Conservation (phyloP, 2,888 invertebrate species). For the Therioaphis trifolii region DNA sequence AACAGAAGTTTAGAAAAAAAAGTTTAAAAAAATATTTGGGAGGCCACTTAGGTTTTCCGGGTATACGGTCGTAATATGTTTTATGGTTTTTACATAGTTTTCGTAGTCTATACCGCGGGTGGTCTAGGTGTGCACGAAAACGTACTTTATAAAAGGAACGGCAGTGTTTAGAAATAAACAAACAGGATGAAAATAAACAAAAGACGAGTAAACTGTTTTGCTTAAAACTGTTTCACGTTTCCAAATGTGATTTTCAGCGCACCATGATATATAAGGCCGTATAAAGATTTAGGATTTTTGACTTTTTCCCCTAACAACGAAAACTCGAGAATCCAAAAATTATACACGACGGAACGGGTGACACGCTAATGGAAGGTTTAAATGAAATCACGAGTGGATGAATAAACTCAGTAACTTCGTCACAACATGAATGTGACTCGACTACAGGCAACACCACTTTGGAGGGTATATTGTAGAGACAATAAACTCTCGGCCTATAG, state of each 20-base stretch:
- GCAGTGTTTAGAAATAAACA: too few species aligned
- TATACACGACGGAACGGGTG: background rate
- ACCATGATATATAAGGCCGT: background rate
- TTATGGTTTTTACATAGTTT: background rate
- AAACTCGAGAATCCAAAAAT: constrained; percentile 1
- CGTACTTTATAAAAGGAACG: background rate
- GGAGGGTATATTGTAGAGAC: background rate
- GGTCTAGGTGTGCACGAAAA: background rate
- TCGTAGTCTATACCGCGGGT: background rate
- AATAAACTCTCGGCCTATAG: constrained; percentile 7
- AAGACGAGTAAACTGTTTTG: too few species aligned
- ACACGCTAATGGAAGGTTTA: background rate
- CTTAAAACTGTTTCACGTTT: too few species aligned
- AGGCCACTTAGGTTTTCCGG: too few species aligned
- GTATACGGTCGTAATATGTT: too few species aligned
- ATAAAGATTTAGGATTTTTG: background rate
- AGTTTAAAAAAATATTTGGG: too few species aligned
- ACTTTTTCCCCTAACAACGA: background rate
- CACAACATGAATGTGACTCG: constrained; percentile 14
- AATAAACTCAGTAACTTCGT: constrained; percentile 24
- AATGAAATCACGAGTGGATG: constrained; percentile 20
- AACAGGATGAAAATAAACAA: too few species aligned
- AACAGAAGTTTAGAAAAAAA: too few species aligned
- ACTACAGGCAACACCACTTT: constrained; percentile 32
- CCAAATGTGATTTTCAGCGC: background rate